phyloP scores from a whole-genome alignment of 2,888 invertebrate genomes.

The Pristionchus mayeri region DNA sequence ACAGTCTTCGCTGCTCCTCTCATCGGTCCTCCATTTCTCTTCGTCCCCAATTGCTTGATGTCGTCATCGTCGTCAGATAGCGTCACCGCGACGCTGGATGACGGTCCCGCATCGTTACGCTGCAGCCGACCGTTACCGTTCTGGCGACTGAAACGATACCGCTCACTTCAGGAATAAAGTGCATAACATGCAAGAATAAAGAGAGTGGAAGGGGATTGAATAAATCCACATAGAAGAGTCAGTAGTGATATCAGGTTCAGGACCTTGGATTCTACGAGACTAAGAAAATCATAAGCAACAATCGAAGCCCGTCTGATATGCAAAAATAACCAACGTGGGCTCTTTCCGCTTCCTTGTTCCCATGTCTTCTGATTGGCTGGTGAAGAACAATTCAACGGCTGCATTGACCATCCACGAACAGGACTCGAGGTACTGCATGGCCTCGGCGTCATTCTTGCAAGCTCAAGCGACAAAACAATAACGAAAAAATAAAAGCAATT shows the following conservation, averaged over 20 bases:
- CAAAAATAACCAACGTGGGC: not conserved
- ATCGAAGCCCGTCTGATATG: no score
- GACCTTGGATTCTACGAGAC: no score
- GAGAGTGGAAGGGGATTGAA: not conserved
- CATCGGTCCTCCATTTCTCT: not conserved
- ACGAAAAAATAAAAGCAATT: no score
- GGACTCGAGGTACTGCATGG: slow-evolving; percentile 55
- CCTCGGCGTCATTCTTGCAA: slow-evolving; percentile 50
- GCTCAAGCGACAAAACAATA: no score
- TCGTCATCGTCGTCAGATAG: not conserved
- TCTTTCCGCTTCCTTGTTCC: slow-evolving; percentile 35
- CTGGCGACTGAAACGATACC: slow-evolving; percentile 38
- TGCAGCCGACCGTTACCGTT: slow-evolving; percentile 15
- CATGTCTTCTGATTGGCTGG: slow-evolving; percentile 27
- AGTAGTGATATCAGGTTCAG: no score
- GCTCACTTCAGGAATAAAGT: no score
- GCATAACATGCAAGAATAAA: not conserved
- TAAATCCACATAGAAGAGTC: no score
- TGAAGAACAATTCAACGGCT: slow-evolving; percentile 59
- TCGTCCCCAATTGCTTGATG: not conserved
- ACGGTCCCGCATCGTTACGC: not conserved
- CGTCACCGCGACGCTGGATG: not conserved
- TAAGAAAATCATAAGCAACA: no score
- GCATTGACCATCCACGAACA: slow-evolving; percentile 53
- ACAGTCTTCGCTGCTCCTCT: not conserved